Evolutionary conservation across 2,113 vertebrate species (phyloP).

Genomic region (Azemiops feae): DNA sequence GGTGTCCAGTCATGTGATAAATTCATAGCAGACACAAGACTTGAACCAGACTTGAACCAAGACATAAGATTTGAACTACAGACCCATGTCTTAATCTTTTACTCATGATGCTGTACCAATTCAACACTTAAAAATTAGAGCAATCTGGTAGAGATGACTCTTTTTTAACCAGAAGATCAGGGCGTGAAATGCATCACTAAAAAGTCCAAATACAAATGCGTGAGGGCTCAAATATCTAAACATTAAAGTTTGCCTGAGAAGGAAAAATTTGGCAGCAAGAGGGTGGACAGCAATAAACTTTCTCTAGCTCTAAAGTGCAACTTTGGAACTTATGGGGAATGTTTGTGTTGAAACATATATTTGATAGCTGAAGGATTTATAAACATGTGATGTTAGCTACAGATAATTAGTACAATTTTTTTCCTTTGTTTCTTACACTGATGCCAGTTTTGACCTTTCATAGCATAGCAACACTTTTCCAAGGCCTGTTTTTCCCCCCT

Average conservation of each 20-base stretch:
- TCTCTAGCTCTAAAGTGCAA: not conserved
- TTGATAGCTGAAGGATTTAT: slow-evolving; percentile 18
- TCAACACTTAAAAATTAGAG: not conserved
- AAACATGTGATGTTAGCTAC: slow-evolving; percentile 8
- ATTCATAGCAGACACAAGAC: not conserved
- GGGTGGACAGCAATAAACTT: not conserved
- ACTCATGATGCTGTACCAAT: not conserved
- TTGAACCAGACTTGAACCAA: not conserved
- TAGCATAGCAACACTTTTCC: slow-evolving; percentile 22
- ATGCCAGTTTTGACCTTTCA: slow-evolving; percentile 11
- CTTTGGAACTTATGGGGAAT: not conserved
- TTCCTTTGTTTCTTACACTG: slow-evolving; percentile 7
- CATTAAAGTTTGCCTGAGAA: not conserved
- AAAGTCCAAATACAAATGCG: not conserved
- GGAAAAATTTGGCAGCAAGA: not conserved
- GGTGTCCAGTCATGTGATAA: not conserved
- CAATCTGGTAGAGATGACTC: not conserved
- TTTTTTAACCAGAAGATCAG: not conserved
- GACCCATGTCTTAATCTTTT: not conserved
- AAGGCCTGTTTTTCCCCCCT: not conserved
- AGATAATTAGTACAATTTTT: not conserved
- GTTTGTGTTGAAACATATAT: slow-evolving; percentile 1
- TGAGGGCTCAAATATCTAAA: not conserved
- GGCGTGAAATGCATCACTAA: not conserved
- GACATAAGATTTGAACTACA: not conserved